Conservation (phyloP, 2,113 vertebrate species). For the Cebus imitator region DNA sequence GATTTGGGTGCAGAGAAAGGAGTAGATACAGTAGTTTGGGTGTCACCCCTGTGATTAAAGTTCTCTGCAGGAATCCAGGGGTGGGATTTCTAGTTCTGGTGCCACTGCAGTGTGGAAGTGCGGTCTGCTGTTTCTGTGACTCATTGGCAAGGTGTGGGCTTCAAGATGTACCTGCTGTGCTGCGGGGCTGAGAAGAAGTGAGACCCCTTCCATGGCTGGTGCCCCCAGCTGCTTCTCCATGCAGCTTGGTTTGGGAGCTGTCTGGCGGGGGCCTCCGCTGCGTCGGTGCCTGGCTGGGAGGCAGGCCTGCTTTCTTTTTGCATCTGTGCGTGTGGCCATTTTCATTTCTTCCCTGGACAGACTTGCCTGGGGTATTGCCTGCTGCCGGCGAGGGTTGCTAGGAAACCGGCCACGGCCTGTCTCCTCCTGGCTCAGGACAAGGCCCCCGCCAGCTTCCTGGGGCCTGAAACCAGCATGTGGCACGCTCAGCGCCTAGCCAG, state of each 20-base stretch:
- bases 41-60: too few species aligned
- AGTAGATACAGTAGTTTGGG: fast-evolving
- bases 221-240: background rate
- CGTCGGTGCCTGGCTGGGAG: background rate
- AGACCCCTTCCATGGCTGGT: fast-evolving
- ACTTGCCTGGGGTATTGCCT: conserved; percentile 58
- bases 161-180: fast-evolving
- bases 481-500: background rate
- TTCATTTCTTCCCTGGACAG: background rate
- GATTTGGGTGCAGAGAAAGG: background rate
- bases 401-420: conserved; percentile 66
- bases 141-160: fast-evolving
- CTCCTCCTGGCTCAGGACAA: conserved; percentile 65
- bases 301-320: background rate
- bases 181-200: too few species aligned
- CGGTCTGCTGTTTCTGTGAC: fast-evolving
- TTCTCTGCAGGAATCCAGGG: background rate
- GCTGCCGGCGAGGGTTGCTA: conserved; percentile 72
- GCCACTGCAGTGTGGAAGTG: background rate
- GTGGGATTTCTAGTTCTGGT: fast-evolving
- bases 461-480: conserved; percentile 28
- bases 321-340: conserved; percentile 30
- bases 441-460: background rate
- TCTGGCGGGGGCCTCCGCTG: background rate
- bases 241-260: background rate